Conservation (phyloP, 2,113 vertebrate species). For the Trematocara zebra region DNA sequence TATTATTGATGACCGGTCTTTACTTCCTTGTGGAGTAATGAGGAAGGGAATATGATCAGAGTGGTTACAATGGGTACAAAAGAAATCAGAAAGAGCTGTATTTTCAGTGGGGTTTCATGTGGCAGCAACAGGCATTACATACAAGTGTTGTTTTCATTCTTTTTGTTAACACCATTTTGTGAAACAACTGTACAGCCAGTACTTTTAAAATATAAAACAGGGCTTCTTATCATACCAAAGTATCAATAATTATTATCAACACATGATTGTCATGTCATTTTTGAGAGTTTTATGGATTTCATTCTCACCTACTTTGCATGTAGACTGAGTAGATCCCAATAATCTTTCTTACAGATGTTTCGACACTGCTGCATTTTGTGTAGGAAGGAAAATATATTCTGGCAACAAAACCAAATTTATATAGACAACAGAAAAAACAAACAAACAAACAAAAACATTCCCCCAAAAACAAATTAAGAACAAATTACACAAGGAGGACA, state of each 20-base stretch:
- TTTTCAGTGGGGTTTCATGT: fast-evolving
- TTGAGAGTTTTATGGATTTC: background rate
- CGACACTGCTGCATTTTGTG: background rate
- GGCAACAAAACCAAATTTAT: background rate
- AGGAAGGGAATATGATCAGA: constrained; percentile 44
- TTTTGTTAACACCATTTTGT: background rate
- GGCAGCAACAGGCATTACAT: background rate
- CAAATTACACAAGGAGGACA: background rate
- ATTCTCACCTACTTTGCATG: background rate
- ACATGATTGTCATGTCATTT: background rate
- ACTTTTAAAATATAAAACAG: background rate
- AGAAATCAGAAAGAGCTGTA: background rate
- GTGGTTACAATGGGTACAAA: constrained; percentile 2
- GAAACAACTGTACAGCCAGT: background rate
- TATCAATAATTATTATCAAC: background rate
- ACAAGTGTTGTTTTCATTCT: background rate
- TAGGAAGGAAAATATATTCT: background rate
- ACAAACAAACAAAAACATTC: background rate
- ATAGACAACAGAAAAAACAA: background rate
- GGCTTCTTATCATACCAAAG: background rate
- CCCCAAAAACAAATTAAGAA: background rate
- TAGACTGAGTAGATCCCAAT: background rate
- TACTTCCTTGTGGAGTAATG: background rate
- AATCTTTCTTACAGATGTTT: background rate
- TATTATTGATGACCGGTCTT: constrained; percentile 55